A percentile compares a stretch with the other conserved stretches of the same genome.
Evolutionary conservation across 37 sponge, comb jelly and placozoan species (phyloP).

Genomic region (Hexactinellida sp.): DNA sequence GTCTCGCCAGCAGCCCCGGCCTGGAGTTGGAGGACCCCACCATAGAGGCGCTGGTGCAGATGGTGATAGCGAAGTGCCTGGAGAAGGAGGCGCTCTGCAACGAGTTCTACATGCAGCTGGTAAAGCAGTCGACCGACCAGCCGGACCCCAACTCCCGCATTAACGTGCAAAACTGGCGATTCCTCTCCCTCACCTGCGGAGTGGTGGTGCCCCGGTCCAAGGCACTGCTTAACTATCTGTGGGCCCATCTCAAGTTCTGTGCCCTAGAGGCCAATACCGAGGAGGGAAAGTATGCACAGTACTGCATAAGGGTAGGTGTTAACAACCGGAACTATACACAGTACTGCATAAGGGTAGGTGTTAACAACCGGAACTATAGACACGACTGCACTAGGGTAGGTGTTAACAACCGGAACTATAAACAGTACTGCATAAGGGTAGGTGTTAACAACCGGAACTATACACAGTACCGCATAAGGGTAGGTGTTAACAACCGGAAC

Average conservation of each 20-base stretch:
- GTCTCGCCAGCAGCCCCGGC: slow-evolving; percentile 45
- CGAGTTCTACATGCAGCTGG: slow-evolving; percentile 83
- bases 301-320: slow-evolving; percentile 38
- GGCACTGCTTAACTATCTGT: slow-evolving; percentile 66
- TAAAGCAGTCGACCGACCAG: slow-evolving; percentile 95
- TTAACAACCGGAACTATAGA: too few relatives aligned
- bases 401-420: too few relatives aligned
- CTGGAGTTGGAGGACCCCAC: slow-evolving; percentile 45
- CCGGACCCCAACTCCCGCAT: slow-evolving; percentile 87
- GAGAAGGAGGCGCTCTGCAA: slow-evolving; percentile 87
- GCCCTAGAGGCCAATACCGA: slow-evolving; percentile 61
- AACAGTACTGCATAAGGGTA: too few relatives aligned
- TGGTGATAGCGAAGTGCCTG: slow-evolving; percentile 73
- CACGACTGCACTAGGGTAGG: too few relatives aligned
- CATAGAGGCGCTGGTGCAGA: slow-evolving; percentile 58
- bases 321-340: too few relatives aligned
- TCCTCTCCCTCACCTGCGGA: slow-evolving; percentile 49
- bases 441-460: too few relatives aligned
- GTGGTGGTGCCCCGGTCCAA: slow-evolving; percentile 79
- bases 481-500: too few relatives aligned
- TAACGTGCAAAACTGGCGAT: slow-evolving; percentile 86
- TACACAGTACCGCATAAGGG: too few relatives aligned
- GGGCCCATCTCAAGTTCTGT: slow-evolving; percentile 65
- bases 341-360: too few relatives aligned
- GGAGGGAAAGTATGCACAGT: slow-evolving; percentile 87